A percentile compares a stretch with the other conserved stretches of the same genome.
Conservation (phyloP, 2,797 vertebrate genomes). For the Microcaecilia unicolor region DNA sequence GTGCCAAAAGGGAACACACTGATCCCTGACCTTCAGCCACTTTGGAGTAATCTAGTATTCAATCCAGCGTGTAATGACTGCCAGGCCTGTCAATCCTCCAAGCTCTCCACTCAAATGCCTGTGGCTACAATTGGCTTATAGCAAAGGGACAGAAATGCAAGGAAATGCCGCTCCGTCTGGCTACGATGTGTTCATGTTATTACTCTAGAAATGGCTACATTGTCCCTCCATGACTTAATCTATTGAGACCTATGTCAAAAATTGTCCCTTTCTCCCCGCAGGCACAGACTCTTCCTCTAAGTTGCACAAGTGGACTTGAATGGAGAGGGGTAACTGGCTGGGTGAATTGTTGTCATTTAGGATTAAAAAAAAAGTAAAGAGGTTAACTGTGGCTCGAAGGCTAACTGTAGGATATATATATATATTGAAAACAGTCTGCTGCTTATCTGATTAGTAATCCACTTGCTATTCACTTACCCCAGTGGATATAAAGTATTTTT, state of each 20-base stretch:
- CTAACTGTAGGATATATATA: constrained; percentile 22
- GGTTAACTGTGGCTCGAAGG: constrained; percentile 42
- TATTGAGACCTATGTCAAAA: constrained; percentile 71
- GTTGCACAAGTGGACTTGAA: constrained; percentile 57
- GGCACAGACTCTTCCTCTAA: constrained; percentile 61
- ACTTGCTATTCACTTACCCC: constrained; percentile 24
- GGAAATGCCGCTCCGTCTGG: constrained; percentile 68
- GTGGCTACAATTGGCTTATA: constrained; percentile 73
- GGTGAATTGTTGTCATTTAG: constrained; percentile 61
- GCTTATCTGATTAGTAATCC: constrained; percentile 34
- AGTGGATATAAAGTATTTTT: constrained; percentile 31
- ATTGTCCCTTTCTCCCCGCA: constrained; percentile 61
- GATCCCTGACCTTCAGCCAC: constrained; percentile 98
- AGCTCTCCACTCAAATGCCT: constrained; percentile 81
- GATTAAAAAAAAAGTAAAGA: constrained; percentile 40
- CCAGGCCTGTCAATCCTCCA: constrained; percentile 95
- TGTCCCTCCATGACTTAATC: constrained; percentile 68
- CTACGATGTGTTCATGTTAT: constrained; percentile 71
- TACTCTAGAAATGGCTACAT: constrained; percentile 66
- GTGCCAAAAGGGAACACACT: constrained; percentile 98
- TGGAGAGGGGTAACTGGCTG: constrained; percentile 49
- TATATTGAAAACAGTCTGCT: constrained; percentile 35
- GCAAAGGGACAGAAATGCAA: constrained; percentile 66
- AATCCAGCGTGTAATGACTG: constrained; percentile 99
- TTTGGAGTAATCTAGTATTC: constrained; percentile 99